A percentile compares a stretch with the other conserved stretches of the same genome.
Conservation (phyloP, 1,140 invertebrate species). For the Drosophila elegans region DNA sequence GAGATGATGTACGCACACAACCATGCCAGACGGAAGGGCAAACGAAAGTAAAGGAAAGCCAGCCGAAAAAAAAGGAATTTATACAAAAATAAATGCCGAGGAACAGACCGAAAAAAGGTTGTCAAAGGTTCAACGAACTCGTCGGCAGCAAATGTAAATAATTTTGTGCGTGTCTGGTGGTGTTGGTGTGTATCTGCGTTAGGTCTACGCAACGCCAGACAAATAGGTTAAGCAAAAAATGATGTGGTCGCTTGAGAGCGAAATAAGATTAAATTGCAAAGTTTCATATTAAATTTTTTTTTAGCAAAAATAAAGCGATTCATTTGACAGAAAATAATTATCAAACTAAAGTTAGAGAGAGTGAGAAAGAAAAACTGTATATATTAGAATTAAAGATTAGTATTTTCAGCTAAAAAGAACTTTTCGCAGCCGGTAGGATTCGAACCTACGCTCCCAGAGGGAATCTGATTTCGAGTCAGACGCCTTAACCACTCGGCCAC, state of each 20-base stretch:
- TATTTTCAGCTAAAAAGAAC: too few species aligned
- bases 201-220: slow-evolving; percentile 40
- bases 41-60: slow-evolving; percentile 49
- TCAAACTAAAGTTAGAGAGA: background rate
- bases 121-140: slow-evolving; percentile 37
- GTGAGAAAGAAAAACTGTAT: too few species aligned
- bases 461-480: slow-evolving; percentile 94
- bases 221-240: slow-evolving; percentile 11
- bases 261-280: background rate
- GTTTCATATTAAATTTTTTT: background rate
- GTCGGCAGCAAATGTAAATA: slow-evolving; percentile 43
- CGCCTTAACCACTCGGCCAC: slow-evolving; percentile 94
- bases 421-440: slow-evolving; percentile 91
- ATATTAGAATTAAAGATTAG: too few species aligned
- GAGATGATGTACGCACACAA: slow-evolving; percentile 2
- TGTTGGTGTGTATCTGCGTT: slow-evolving; percentile 27
- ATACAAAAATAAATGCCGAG: slow-evolving; percentile 41
- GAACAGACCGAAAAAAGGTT: slow-evolving; percentile 35
- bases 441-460: slow-evolving; percentile 94
- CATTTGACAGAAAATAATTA: background rate
- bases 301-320: background rate
- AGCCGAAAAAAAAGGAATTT: slow-evolving; percentile 23
- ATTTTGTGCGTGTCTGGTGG: slow-evolving; percentile 39
- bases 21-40: slow-evolving; percentile 33
- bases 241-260: background rate